Evolutionary conservation across 2,888 invertebrate genomes (phyloP).

Genomic region (Drosophila flavopinicola): DNA sequence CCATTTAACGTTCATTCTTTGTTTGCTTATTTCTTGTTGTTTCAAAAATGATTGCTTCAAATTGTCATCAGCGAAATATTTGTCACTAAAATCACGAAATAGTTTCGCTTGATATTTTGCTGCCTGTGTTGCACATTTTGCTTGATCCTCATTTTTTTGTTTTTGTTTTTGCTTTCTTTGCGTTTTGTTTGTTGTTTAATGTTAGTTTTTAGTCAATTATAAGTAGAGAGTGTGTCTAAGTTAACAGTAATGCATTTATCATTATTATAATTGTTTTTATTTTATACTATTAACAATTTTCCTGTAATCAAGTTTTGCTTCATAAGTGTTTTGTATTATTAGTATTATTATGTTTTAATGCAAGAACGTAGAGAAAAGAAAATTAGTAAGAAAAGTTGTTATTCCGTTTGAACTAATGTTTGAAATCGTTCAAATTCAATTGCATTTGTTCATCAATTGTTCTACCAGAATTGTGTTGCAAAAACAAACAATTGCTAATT

Average conservation of each 20-base stretch:
- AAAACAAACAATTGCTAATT: slow-evolving; percentile 36
- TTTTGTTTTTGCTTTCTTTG: not conserved
- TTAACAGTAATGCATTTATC: slow-evolving; percentile 51
- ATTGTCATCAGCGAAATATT: slow-evolving; percentile 83
- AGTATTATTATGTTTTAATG: slow-evolving; percentile 21
- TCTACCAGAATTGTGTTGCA: slow-evolving; percentile 33
- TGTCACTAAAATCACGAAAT: slow-evolving; percentile 83
- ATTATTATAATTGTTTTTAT: slow-evolving; percentile 37
- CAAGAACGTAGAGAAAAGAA: slow-evolving; percentile 18
- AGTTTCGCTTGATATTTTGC: slow-evolving; percentile 78
- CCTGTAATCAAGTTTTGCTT: slow-evolving; percentile 81
- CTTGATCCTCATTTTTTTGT: slow-evolving; percentile 60
- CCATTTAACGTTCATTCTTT: slow-evolving; percentile 40
- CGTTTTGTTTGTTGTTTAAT: slow-evolving; percentile 22
- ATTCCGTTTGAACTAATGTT: not conserved
- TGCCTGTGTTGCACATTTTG: slow-evolving; percentile 66
- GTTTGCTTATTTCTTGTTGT: slow-evolving; percentile 60
- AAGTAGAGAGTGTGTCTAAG: slow-evolving; percentile 51
- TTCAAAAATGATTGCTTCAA: slow-evolving; percentile 83
- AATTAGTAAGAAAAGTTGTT: slow-evolving; percentile 7
- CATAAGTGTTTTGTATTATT: slow-evolving; percentile 67
- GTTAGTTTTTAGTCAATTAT: slow-evolving; percentile 34
- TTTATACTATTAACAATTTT: slow-evolving; percentile 76
- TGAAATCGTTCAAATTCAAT: slow-evolving; percentile 8
- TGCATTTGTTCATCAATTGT: slow-evolving; percentile 13